Base-by-base conservation (phyloP, 2,113 vertebrate species). In the Canis aureus region DNA sequence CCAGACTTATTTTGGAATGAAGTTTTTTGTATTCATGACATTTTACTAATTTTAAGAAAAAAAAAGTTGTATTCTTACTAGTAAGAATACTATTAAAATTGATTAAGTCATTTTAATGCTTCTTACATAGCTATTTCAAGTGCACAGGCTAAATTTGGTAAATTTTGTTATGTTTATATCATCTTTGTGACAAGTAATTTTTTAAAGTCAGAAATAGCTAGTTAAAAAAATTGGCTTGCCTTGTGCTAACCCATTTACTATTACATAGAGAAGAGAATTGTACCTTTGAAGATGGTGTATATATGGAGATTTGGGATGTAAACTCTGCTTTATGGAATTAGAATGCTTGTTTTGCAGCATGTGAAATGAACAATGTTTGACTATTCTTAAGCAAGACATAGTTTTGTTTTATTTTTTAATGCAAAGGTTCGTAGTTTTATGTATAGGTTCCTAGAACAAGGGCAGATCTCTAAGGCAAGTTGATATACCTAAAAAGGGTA, bases 401-500 rank as follows among this genome's bases (percentile, higher is more conserved):
- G 38, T 79, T 74, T 82, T 59, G 22, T 83, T 94, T 59, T 82
- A 35, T 60, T 96, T 95, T 87, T 76, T 16, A 79, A 73, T 92
- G 74, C 86, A 74, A 96, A 66, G 38, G 64, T 62, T 29, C 74
- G 62, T 80, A 6, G 32, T 83, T 76, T 94, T 89, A 29, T 87
- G 20, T 74, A 79, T 87, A 43, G 51, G 83, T 88, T 95, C 22
- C 55, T 92, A 88, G 82, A 82, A 74, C 15, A 96, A 95, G 95
- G 79, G 32, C 89, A 91, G 59, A 29, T 86, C n/a, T 90, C 43
- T 20, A 66, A 66, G 32, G 32, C 76, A 88, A 60, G 49, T 81
- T 84, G 80, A 38, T 83, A 16, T 83, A 81, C 19, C 51, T 88
- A 64, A 51, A 49, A 69, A 73, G 71, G 51, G 17, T 86, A 17